A percentile compares a stretch with the other conserved stretches of the same genome.
These are phyloP conservation scores for Phodopus roborovskii DNA, from an alignment of 2,113 vertebrate species.

Conservation along the genomic window DNA sequence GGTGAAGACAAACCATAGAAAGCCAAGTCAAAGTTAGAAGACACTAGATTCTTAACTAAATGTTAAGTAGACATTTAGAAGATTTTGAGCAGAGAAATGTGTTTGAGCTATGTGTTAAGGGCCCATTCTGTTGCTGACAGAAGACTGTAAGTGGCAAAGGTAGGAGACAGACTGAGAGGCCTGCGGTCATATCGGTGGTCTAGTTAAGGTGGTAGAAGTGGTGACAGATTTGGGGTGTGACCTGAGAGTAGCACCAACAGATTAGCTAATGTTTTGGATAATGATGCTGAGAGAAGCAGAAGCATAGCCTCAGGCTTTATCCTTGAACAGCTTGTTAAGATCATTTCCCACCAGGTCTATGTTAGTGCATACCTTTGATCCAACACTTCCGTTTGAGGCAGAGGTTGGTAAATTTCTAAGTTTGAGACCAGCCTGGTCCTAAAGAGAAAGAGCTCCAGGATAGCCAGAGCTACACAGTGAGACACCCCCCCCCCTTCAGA, in stretches of 20 bases:
- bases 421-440: background rate
- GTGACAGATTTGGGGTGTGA: background rate
- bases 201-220: background rate
- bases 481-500: background rate
- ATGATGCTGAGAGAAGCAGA: background rate
- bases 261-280: background rate
- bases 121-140: background rate
- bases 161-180: background rate
- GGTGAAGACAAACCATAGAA: background rate
- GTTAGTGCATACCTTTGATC: background rate
- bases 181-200: background rate
- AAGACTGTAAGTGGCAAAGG: background rate
- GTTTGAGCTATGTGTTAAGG: background rate
- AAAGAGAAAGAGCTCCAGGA: background rate
- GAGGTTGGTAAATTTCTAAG: background rate
- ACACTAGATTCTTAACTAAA: background rate
- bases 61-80: background rate
- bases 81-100: background rate
- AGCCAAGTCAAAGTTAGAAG: background rate
- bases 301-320: background rate
- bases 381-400: background rate
- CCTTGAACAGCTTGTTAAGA: background rate
- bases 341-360: background rate
- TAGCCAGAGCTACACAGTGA: background rate
- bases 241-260: background rate